These are phyloP conservation scores for Cheiracanthium punctorium DNA, from an alignment of 2,888 invertebrate genomes.

Conservation along the genomic window DNA sequence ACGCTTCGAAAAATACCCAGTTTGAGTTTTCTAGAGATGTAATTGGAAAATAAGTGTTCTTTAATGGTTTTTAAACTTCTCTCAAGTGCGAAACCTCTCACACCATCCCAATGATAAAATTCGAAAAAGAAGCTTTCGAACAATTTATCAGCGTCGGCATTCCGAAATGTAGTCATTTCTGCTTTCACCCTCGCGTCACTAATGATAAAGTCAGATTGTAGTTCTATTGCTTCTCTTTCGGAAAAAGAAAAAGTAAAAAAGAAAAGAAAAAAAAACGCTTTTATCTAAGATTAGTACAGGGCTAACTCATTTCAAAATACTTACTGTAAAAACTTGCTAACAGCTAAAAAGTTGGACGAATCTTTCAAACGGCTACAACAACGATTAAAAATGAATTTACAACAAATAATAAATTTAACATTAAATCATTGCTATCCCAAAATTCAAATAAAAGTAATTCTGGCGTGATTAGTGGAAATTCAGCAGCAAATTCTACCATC, in stretches of 20 bases:
- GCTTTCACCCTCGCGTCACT: background rate
- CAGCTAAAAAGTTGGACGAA: no score
- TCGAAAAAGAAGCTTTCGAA: background rate
- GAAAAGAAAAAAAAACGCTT: no score
- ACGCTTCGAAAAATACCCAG: background rate
- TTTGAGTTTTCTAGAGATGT: background rate
- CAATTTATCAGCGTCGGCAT: background rate
- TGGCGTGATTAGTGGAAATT: no score
- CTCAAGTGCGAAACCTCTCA: slow-evolving; percentile 5
- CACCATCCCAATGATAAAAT: slow-evolving; percentile 7
- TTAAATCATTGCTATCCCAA: no score
- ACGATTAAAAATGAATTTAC: no score
- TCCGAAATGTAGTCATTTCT: background rate
- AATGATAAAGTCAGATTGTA: background rate
- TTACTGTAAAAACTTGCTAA: background rate
- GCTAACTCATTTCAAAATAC: background rate
- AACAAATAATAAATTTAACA: no score
- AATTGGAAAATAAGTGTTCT: slow-evolving; percentile 13
- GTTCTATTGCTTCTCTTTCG: background rate
- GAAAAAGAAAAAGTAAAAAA: no score
- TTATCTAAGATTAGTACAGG: background rate
- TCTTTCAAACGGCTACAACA: no score
- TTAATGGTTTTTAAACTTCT: slow-evolving; percentile 13
- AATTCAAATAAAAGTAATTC: no score
- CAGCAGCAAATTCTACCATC: no score